Evolutionary conservation across 1,140 invertebrate genomes (phyloP), one percentile per base, ranked within the genome.

Genomic region (Zophobas atratus): DNA sequence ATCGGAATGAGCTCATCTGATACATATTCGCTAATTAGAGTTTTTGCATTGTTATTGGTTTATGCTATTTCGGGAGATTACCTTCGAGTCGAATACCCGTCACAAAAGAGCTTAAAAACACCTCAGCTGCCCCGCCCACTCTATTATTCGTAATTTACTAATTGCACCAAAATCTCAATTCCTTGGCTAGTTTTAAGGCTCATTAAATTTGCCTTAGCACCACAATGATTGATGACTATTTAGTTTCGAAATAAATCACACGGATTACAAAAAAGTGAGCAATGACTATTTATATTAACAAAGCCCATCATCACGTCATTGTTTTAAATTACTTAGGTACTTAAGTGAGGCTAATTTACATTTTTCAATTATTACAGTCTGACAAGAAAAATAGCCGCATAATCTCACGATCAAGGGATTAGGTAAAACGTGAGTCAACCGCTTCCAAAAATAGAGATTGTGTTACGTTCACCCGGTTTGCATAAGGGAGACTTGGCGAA

Each of bases 281-380:
- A 67, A 67, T 67, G 8, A 39, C 39, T 67, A 67, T 67, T 67
- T 67, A 67, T 67, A 67, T 36, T 43, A 67, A 67, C 60, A 67
- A 38, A 67, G 43, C 5, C 39, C 60, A 67, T 67, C 60, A 67
- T 39, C 39, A 20, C 60, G 43, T 67, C 60, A 67, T 67, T 67
- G 60, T 67, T 67, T 67, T 67, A 67, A 67, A 67, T 67, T 41
- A 67, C 60, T 67, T 43, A 41, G 60, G 20, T 20, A 51, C 49
- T 51, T 51, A 8, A 46, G 43, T 46, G 20, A 20, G 39, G 39
- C 32, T 43, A 67, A 67, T 67, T 67, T 67, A 38, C 20, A 43
- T 67, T 57, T 57, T 57, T 35, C 3, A 57, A 35, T 57, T 33
- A 57, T 57, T 57, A 4, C 20, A 57, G 5, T 57, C 3, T n/a